Evolutionary conservation across 2,113 vertebrate species (phyloP).

Genomic region (Pteruthius melanotis): DNA sequence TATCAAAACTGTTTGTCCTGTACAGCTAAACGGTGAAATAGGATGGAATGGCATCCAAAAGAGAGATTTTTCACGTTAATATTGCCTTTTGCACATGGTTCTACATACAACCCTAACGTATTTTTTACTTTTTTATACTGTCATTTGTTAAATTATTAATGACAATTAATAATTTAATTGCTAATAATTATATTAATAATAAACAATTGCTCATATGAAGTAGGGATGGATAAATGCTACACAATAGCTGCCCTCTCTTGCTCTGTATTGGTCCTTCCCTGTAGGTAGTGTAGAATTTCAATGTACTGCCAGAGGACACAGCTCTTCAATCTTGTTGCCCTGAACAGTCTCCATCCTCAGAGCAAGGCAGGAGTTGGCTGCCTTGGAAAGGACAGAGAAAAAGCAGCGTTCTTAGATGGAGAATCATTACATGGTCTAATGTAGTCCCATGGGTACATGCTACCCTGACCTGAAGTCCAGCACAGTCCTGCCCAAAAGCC

Average conservation of each 20-base stretch:
- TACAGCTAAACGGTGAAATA: neutral
- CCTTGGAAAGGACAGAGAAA: neutral
- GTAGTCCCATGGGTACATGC: neutral
- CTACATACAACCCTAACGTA: neutral
- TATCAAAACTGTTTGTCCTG: neutral
- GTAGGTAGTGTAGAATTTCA: neutral
- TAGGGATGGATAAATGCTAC: neutral
- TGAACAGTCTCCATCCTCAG: neutral
- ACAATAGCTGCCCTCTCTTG: neutral
- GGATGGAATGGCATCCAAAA: neutral
- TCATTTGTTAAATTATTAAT: neutral
- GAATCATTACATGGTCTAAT: neutral
- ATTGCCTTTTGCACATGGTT: neutral
- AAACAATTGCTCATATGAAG: neutral
- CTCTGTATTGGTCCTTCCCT: neutral
- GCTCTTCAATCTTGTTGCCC: rapidly evolving
- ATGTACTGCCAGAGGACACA: neutral
- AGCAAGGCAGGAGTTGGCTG: neutral
- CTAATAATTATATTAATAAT: no score
- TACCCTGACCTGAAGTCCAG: neutral
- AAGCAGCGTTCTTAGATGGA: neutral
- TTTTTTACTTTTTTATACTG: neutral
- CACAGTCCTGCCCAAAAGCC: neutral
- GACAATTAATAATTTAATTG: no score
- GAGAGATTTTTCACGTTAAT: neutral